Evolutionary conservation across 2,888 invertebrate species (phyloP), one percentile per base, ranked within the genome.

Genomic region (Apantesis nais): DNA sequence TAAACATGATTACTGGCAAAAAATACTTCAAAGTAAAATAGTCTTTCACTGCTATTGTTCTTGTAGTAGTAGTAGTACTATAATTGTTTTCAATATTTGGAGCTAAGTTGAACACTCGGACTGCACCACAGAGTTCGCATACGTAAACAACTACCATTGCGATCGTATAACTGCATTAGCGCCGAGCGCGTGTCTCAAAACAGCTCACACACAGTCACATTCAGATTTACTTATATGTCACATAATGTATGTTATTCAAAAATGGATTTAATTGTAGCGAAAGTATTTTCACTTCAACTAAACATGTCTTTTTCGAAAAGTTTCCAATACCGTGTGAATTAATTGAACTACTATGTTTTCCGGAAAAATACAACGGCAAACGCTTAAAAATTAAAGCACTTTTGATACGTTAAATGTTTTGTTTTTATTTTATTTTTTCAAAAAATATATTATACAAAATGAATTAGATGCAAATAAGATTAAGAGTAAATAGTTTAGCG

Each of bases 101-200:
- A 19, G 60, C 44, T 16, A 55, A 41, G 72, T 77, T 71, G 67
- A 71, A 76, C 66, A 70, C 70, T 79, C 65, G 68, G 64, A 16
- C 64, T 48, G 65, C 67, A 72, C 71, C 71, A 19, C 74, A 70
- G 70, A 60, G 67, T 69, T 77, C 74, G 67, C 78, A 75, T 75
- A 44, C 74, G 80, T 82, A 87, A 85, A 86, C 84, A 85, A 82
- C 79, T 83, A 73, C 78, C 81, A 83, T 81, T 78, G 77, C 73
- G 74, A 82, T 80, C 82, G 82, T 83, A 86, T 86, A 86, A 89
- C 86, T 85, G 78, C 85, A 85, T 88, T 86, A 89, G 78, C 80
- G 76, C 80, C 80, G 75, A 73, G 81, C 76, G 68, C 77, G 83
- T 83, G 84, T 83, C 83, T 82, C 83, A 84, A 86, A n/a, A 85